Evolutionary conservation across 2,888 invertebrate species (phyloP).

Genomic region (Eurytoma adleriae): DNA sequence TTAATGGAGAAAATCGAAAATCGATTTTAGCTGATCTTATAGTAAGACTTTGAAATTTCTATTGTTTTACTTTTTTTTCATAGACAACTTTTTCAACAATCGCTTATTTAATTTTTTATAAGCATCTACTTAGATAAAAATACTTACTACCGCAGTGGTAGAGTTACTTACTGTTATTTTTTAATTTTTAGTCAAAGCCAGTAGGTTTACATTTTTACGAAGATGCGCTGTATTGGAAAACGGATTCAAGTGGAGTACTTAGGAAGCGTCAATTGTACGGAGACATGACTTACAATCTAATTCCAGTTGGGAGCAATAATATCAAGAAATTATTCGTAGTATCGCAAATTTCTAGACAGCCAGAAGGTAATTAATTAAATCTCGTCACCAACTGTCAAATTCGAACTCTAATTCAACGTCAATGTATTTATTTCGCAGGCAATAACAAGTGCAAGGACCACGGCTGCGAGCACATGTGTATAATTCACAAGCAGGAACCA

Average conservation of each 20-base stretch:
- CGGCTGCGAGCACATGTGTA: slow-evolving; percentile 81
- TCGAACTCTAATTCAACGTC: background rate
- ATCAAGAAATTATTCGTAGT: slow-evolving; percentile 77
- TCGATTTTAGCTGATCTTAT: slow-evolving; percentile 69
- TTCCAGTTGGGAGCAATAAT: slow-evolving; percentile 76
- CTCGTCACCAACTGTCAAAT: background rate
- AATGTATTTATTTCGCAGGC: slow-evolving; percentile 4
- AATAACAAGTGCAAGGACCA: slow-evolving; percentile 78
- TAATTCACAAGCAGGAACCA: slow-evolving; percentile 74
- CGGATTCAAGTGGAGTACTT: slow-evolving; percentile 78
- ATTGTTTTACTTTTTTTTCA: background rate
- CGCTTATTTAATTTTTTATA: background rate
- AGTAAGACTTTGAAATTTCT: slow-evolving; percentile 32
- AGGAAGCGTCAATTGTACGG: slow-evolving; percentile 81
- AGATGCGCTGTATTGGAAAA: slow-evolving; percentile 86
- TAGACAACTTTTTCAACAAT: background rate
- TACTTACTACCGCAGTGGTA: background rate
- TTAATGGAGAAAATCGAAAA: slow-evolving; percentile 76
- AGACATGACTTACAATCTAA: slow-evolving; percentile 75
- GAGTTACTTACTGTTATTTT: background rate
- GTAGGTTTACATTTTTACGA: slow-evolving; percentile 85
- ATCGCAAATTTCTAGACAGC: slow-evolving; percentile 79
- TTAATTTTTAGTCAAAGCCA: slow-evolving; percentile 73
- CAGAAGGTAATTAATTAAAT: slow-evolving; percentile 66
- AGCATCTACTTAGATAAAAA: background rate